Evolutionary conservation across 2,113 vertebrate genomes (phyloP), one percentile per base, ranked within the genome.

Genomic region (Atlantisia rogersi): DNA sequence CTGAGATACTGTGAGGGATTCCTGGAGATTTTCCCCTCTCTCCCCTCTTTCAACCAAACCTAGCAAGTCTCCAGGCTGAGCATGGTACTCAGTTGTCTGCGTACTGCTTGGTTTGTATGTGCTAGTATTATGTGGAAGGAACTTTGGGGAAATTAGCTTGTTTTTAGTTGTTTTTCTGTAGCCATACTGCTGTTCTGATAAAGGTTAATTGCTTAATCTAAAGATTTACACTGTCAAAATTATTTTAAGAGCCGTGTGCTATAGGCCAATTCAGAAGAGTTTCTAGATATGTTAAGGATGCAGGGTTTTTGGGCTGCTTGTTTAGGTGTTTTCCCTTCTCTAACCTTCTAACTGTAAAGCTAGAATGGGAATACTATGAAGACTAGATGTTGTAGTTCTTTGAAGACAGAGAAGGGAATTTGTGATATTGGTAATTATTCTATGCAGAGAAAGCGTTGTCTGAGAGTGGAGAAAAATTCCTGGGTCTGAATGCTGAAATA

Each of bases 401-500:
- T 20, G 15, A 92, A 63, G 26, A 63, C 1, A 31, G 19, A 74
- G 53, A 58, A 74, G 6, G 5, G 4, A 31, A 11, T 26, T 56
- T 63, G 13, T 63, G 32, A 10, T 22, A 64, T 21, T 94, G 55
- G 28, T 13, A 40, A 19, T 82, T 78, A n/a, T 67, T 63, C 78
- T 80, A 6, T 67, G 52, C 88, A 98, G 98, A 97, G 53, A 92
- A 94, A 29, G 94, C 96, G 10, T 21, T 91, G 31, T 82, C 14
- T 44, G 97, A 98, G 78, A 97, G 96, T 4, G 93, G 97, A 89
- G 97, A 79, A 92, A 96, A 82, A 68, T 56, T 98, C 10, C 97
- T 98, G 93, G 97, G 92, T 87, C 84, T 99, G 65, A 98, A 96
- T 94, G 73, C 96, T 24, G 98, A 99, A 94, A 94, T 99, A 29